Base-by-base conservation (phyloP, 2,113 vertebrate species). In the Microcebus griseorufus region DNA sequence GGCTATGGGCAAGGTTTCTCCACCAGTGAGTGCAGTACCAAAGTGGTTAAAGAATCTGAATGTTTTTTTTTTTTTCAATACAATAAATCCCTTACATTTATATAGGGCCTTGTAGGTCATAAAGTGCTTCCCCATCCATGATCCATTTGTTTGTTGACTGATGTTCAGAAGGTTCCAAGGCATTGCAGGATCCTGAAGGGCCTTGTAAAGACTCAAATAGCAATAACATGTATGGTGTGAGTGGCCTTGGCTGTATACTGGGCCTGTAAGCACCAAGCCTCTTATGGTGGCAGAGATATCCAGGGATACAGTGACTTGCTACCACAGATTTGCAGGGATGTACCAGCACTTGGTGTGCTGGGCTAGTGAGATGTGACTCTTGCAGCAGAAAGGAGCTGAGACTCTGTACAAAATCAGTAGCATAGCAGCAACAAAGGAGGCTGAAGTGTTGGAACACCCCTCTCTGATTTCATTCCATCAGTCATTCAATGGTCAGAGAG, bases 81-180 rank as follows among this genome's bases (percentile, higher is more conserved):
- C 23, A 90, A 42, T 84, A 45, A 76, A 85, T 85, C 69, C 29
- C 62, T 94, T 80, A 92, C 64, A 65, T 96, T 93, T 75, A 32
- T 86, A 8, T 39, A 42, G 39, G 75, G 58, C 51, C 96, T 94
- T 32, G 25, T 23, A 37, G 64, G 23, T 94, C 94, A 92, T 42
- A 88, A 91, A 87, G 76, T 85, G 14, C 42, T 94, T 95, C 42
- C 55, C 70, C n/a, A 93, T 42, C 64, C 69, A 78, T 70, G 73
- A 90, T 34, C 75, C 22, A 64, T 90, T 95, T 92, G 72, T 93
- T 94, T 88, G 37, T 75, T 75, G 90, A 95, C 25, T 94, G 73
- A 86, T 87, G 58, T 90, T 94, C 64, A 64, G n/a, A 91, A 78
- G 62, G 53, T 69, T 42, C 67, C 8, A 6, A 86, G 9, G 32